A percentile compares a stretch with the other conserved stretches of the same genome.
Conservation (phyloP, 1,140 invertebrate species). For the Mamestra configurata region DNA sequence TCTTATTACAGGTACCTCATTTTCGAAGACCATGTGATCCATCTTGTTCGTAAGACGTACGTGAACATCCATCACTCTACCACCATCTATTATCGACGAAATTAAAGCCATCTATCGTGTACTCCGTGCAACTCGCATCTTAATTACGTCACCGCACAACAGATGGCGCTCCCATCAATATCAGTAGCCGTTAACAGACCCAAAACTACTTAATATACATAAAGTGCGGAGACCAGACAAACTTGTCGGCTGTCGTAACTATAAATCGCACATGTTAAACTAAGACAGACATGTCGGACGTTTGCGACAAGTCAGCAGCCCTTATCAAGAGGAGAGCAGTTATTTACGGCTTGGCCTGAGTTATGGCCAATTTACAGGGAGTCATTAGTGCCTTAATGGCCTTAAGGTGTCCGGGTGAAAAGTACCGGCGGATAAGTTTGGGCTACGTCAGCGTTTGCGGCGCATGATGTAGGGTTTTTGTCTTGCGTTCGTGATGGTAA, state of each 20-base stretch:
- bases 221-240: conserved; percentile 39
- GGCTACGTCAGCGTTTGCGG: conserved; percentile 70
- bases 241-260: conserved; percentile 45
- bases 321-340: conserved; percentile 66
- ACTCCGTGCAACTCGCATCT: conserved; percentile 26
- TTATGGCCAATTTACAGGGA: conserved; percentile 78
- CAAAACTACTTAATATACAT: conserved; percentile 52
- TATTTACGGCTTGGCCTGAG: conserved; percentile 71
- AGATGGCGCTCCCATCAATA: conserved; percentile 51
- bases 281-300: conserved; percentile 68
- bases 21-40: background rate
- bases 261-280: conserved; percentile 68
- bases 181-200: conserved; percentile 41
- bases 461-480: conserved; percentile 60
- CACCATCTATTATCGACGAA: conserved; percentile 35
- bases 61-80: background rate
- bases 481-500: conserved; percentile 53
- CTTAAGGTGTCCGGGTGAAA: conserved; percentile 73
- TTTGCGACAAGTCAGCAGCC: conserved; percentile 66
- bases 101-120: conserved; percentile 52
- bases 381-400: conserved; percentile 86
- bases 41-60: background rate
- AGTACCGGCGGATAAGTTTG: conserved; percentile 74
- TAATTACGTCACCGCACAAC: conserved; percentile 42
- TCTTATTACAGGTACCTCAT: background rate